Evolutionary conservation across 2,888 invertebrate genomes (phyloP), one percentile per base, ranked within the genome.

Genomic region (Erebia aethiops): DNA sequence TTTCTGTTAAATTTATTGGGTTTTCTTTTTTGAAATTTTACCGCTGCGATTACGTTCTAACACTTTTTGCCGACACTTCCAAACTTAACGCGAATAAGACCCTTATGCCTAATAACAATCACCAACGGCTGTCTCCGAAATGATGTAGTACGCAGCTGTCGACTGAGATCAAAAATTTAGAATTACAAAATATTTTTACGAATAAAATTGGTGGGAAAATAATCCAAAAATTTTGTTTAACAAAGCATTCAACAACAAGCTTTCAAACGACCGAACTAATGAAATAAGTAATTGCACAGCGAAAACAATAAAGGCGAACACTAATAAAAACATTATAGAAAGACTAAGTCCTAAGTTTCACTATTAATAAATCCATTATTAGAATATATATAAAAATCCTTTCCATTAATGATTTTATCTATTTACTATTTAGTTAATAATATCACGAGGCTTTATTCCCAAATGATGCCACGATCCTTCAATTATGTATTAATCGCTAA

Each of bases 381-480:
- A 90, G 91, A 92, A 92, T 92, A 93, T 92, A 93, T 92, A 92
- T 92, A 92, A 92, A 92, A 93, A 91, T 91, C 87, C 90, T 90
- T 90, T 92, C 90, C 90, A 86, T 89, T 91, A 92, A 91, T 91
- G 92, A 90, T 92, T 92, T 91, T 86, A 90, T 90, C 90, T 92
- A 92, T 91, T 90, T 86, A 86, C 90, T 92, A 92, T 90, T 88
- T 91, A 90, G 85, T 91, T 91, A 87, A 89, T 91, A 91, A 92
- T 93, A 93, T 93, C 93, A 93, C 93, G 93, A 90, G 92, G 93
- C 91, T 87, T 84, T 84, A 85, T 86, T 87, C 86, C 86, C 83
- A 82, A 87, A 87, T 81, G 87, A 84, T 85, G 92, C 92, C 92
- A 86, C 91, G 92, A 88, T 90, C 81, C 81, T 86, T 84, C 81